Evolutionary conservation across 2,888 invertebrate species (phyloP), one percentile per base, ranked within the genome.

Genomic region (Chalcis sispes): DNA sequence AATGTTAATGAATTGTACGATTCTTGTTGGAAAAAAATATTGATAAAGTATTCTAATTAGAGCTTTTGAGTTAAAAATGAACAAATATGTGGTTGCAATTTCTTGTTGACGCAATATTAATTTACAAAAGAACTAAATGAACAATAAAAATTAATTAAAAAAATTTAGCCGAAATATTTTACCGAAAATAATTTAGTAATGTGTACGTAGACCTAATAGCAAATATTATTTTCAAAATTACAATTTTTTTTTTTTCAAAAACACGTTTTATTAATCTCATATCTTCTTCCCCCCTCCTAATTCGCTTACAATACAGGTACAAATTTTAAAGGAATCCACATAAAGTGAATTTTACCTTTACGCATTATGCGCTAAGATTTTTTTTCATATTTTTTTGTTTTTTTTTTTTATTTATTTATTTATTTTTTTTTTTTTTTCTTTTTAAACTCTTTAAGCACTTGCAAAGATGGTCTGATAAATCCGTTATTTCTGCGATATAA

Each of bases 231-330:
- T 25, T 32, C 65, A 36, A 71, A 25, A 54, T 15, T 67, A 71
- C 25, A 18, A 62, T 64, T n/a, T n/a, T n/a, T n/a, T 62, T 66
- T 36, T 20, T 25, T 66, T 54, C 56, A 59, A 73, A 72, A 72
- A 15, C 67, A 54, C 42, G 48, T 76, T 70, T 71, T 46, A 73
- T 62, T 69, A 62, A 75, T 71, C 69, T 77, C 32, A 61, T 52
- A 65, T 71, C 75, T 76, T 75, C 73, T 73, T 77, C 75, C 75
- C 80, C 79, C 72, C 80, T 78, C 72, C 71, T 82, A 80, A 81
- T 80, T 82, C 80, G 80, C 82, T 82, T 82, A 83, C 78, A 81
- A 83, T 84, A 84, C 85, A 86, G 86, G 85, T 85, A 86, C 85
- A 85, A 83, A 82, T 82, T 85, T 83, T 80, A 71, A 74, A 66